Evolutionary conservation across 2,888 invertebrate genomes (phyloP), one percentile per base, ranked within the genome.

Genomic region (Helicoverpa assulta): DNA sequence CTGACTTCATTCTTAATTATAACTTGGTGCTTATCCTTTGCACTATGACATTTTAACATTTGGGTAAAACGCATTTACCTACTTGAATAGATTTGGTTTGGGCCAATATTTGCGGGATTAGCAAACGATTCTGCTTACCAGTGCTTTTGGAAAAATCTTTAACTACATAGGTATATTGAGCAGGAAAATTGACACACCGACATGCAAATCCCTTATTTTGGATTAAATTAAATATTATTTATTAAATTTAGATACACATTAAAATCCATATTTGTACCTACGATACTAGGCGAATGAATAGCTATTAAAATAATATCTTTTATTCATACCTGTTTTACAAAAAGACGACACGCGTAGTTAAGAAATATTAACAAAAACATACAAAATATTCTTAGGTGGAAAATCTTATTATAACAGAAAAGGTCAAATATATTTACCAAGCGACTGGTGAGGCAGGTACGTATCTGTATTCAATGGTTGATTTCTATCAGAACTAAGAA

Each of bases 401-500:
- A 21, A 67, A 50, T 75, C 47, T 47, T 50, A 21, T 14, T 47
- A 47, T 47, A n/a, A 33, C 26, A 52, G n/a, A 56, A 18, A 19
- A 50, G 54, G 21, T 55, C 55, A 19, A 14, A 53, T 55, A 60
- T 47, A 33, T 33, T 33, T 33, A 52, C 2, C 5, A 26, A 55
- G 40, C 10, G 26, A 50, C 26, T 50, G 26, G 43, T 40, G 58
- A 18, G 53, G 52, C 21, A 52, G 14, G 26, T 53, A 14, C 26
- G 16, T 53, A 18, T 53, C 53, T 51, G 56, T 60, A 67, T 79
- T 69, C 67, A 76, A 50, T 76, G 70, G 66, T 71, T 76, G 85
- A 87, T 85, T 80, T 70, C 51, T 85, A 88, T 85, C 84, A 80
- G 56, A 79, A 73, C 70, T 73, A 81, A 83, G 80, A 83, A 86